Evolutionary conservation across 2,888 invertebrate genomes (phyloP).

Genomic region (Barypeithes pellucidus): DNA sequence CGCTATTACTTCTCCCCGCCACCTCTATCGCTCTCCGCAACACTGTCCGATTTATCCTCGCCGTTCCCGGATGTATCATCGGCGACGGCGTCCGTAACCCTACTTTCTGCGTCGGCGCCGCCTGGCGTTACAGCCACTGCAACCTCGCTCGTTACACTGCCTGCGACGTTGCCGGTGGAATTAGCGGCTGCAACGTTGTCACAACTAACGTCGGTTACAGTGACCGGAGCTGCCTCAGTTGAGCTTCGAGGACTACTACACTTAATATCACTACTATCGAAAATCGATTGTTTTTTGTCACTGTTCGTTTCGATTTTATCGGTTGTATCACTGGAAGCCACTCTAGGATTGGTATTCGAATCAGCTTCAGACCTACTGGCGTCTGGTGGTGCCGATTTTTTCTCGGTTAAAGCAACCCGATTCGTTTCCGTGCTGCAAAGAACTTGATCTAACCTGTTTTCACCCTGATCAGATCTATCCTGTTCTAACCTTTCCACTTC

Average conservation of each 20-base stretch:
- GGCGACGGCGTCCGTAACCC: background rate
- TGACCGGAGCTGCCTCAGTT: background rate
- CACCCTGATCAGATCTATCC: background rate
- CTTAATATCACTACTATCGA: conserved; percentile 24
- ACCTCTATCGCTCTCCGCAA: conserved; percentile 22
- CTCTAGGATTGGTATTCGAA: background rate
- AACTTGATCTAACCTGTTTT: background rate
- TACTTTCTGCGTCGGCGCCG: background rate
- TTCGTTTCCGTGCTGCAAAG: background rate
- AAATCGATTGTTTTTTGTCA: background rate
- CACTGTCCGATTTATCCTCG: conserved; percentile 1
- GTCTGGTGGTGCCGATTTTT: background rate
- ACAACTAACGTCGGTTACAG: background rate
- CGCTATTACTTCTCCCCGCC: conserved; percentile 24
- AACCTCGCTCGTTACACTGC: background rate
- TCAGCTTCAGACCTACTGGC: background rate
- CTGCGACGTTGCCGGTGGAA: conserved; percentile 5
- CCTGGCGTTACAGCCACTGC: background rate
- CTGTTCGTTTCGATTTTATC: background rate
- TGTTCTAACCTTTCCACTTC: background rate
- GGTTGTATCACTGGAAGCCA: conserved; percentile 14
- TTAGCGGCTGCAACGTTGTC: background rate
- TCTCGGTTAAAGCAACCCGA: background rate
- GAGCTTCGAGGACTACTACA: background rate
- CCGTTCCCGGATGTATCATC: conserved; percentile 1